Percentiles rank a stretch among this genome's conserved stretches.
Conservation (phyloP, 2,888 invertebrate genomes). For the Elysia crispata region DNA sequence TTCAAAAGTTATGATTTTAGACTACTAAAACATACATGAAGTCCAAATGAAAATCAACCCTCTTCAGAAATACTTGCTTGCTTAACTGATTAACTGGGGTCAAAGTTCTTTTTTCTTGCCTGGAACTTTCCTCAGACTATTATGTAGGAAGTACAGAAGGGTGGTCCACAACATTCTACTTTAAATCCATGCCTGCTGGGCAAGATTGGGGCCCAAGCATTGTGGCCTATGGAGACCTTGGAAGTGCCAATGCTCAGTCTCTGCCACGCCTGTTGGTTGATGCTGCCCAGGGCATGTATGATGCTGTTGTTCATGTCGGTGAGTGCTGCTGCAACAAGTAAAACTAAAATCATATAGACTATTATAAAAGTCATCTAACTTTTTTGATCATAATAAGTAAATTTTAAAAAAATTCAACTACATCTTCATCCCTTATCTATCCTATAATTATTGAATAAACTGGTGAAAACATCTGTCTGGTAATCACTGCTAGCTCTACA, state of each 20-base stretch:
- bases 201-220: slow-evolving; percentile 87
- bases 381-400: too few species aligned
- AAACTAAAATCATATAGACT: too few species aligned
- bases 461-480: too few species aligned
- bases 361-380: too few species aligned
- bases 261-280: slow-evolving; percentile 90
- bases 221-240: slow-evolving; percentile 96
- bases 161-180: slow-evolving; percentile 51
- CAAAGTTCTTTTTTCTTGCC: not conserved
- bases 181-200: slow-evolving; percentile 83
- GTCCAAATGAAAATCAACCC: not conserved
- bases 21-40: too few species aligned
- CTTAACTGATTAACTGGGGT: too few species aligned
- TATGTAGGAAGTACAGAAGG: slow-evolving; percentile 48
- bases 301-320: slow-evolving; percentile 90
- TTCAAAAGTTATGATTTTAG: too few species aligned
- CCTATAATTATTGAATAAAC: too few species aligned
- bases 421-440: too few species aligned
- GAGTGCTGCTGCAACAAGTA: slow-evolving; percentile 55
- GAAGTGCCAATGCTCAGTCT: slow-evolving; percentile 92
- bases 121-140: slow-evolving; percentile 45
- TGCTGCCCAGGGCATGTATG: slow-evolving; percentile 88
- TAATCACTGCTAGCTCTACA: too few species aligned
- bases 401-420: too few species aligned
- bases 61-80: not conserved